Evolutionary conservation across 2,113 vertebrate species (phyloP).

Genomic region (Melanotaenia duboulayi): DNA sequence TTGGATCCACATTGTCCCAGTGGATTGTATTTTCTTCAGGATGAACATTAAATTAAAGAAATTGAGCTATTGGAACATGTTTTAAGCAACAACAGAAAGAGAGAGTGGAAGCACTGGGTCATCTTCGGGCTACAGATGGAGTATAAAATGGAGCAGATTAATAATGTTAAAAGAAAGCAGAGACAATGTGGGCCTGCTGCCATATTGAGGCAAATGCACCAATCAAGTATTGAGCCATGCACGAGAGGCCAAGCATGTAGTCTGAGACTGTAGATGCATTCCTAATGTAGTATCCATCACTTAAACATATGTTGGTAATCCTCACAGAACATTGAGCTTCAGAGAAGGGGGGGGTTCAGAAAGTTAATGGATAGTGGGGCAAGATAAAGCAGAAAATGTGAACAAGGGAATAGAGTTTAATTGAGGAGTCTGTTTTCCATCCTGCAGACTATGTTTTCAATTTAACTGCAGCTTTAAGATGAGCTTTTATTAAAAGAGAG

Average conservation of each 20-base stretch:
- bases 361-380: conserved; percentile 32
- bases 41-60: not conserved
- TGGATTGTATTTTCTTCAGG: not conserved
- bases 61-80: not conserved
- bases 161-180: conserved; percentile 41
- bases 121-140: too few species aligned
- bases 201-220: conserved; percentile 40
- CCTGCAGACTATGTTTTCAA: conserved; percentile 53
- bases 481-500: conserved; percentile 12
- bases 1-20: not conserved
- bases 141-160: too few species aligned
- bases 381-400: conserved; percentile 13
- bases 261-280: conserved; percentile 42
- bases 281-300: conserved; percentile 38
- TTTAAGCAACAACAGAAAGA: not conserved
- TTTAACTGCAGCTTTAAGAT: conserved; percentile 44
- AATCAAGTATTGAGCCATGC: conserved; percentile 20
- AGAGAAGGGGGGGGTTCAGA: conserved; percentile 20
- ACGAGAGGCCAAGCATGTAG: conserved; percentile 46
- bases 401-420: conserved; percentile 30
- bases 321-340: conserved; percentile 42
- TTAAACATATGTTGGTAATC: conserved; percentile 74
- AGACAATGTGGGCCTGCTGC: conserved; percentile 35
- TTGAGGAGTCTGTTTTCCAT: conserved; percentile 69
- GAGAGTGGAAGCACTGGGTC: too few species aligned